These are phyloP conservation scores for Panurus biarmicus DNA, from an alignment of 2,113 vertebrate genomes.

Conservation along the genomic window DNA sequence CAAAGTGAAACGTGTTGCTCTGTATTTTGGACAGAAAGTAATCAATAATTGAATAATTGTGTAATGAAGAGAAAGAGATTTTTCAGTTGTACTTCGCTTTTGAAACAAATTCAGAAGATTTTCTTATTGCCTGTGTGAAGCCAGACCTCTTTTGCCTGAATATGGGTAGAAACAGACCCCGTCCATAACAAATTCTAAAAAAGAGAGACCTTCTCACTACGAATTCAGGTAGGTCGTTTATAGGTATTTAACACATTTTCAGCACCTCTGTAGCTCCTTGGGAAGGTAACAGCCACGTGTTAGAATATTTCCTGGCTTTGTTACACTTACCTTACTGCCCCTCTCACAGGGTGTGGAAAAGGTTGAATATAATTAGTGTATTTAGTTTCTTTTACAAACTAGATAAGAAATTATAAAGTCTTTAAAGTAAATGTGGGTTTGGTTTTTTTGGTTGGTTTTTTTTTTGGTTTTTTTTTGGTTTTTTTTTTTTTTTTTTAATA, in stretches of 20 bases:
- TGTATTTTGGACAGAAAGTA: background rate
- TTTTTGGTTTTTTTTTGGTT: background rate
- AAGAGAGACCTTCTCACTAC: background rate
- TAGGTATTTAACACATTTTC: background rate
- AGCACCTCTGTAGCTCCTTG: background rate
- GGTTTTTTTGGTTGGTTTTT: too few species aligned
- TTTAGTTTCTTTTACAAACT: background rate
- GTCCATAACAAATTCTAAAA: background rate
- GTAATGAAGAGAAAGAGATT: background rate
- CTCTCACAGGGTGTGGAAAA: background rate
- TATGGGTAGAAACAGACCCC: background rate
- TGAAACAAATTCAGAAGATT: background rate
- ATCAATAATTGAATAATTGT: background rate
- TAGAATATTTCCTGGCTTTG: background rate
- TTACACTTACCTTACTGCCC: background rate
- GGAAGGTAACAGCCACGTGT: background rate
- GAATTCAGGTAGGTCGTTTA: rapidly evolving
- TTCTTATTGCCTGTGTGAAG: background rate
- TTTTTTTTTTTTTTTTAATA: background rate
- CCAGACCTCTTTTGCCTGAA: background rate
- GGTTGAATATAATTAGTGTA: rapidly evolving
- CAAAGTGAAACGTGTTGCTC: background rate
- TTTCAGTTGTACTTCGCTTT: background rate
- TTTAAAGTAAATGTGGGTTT: too few species aligned
- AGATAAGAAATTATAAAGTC: background rate